A percentile compares a stretch with the other conserved stretches of the same genome.
Conservation (phyloP, 2,797 vertebrate species). For the Helostoma temminkii region DNA sequence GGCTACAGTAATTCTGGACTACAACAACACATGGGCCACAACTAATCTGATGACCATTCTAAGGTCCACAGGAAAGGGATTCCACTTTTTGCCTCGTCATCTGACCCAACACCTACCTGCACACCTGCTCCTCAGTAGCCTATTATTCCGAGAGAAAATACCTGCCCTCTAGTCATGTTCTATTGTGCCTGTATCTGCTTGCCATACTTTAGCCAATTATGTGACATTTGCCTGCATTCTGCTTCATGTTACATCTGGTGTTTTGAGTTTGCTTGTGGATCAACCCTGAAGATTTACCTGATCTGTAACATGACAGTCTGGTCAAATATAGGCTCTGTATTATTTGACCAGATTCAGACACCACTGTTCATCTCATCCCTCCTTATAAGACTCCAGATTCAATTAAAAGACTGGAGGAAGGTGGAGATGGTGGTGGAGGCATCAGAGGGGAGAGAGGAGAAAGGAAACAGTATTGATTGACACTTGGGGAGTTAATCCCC, state of each 20-base stretch:
- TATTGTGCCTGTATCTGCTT: not conserved
- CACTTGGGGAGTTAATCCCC: constrained; percentile 23
- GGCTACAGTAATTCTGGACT: no score
- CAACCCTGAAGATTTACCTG: not conserved
- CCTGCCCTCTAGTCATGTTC: not conserved
- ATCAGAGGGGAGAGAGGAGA: constrained; percentile 29
- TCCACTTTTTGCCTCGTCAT: not conserved
- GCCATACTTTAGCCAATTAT: not conserved
- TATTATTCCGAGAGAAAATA: not conserved
- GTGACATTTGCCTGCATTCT: not conserved
- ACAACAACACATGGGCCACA: no score
- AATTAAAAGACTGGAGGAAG: constrained; percentile 76
- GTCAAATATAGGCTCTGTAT: not conserved
- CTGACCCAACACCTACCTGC: not conserved
- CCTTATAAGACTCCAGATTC: constrained; percentile 44
- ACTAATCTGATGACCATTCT: no score
- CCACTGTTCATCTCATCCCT: constrained; percentile 17
- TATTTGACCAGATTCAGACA: not conserved
- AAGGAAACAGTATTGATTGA: constrained; percentile 47
- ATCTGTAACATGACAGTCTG: not conserved
- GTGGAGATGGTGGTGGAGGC: constrained; percentile 8
- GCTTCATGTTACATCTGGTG: not conserved
- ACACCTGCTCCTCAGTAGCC: not conserved
- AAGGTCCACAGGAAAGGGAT: no score
- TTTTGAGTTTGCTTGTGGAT: not conserved